Base-by-base conservation (phyloP, 2,888 invertebrate genomes). In the Panzeria rudis region DNA sequence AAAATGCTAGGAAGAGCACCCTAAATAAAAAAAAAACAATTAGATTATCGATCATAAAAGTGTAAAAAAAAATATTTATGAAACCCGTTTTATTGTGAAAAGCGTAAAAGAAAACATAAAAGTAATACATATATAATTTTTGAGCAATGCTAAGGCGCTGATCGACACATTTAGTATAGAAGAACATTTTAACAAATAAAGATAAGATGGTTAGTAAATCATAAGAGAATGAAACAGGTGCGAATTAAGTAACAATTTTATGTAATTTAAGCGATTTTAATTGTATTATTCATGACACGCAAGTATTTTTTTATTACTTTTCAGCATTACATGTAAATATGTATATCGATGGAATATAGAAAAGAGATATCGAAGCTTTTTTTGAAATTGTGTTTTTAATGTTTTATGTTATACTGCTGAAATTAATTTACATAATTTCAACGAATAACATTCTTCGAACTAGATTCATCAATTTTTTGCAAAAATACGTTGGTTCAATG, bases 11-110 rank as follows among this genome's bases (percentile, higher is more conserved):
- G 13, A 54, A 20, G 17, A 17, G 32, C 8, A 41, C 13, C 13
- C 17, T n/a, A 41, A 35, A 54, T 23, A 66, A 56, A 56, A 50
- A 66, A 47, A 50, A 50, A 61, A 47, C 17, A 62, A 76, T 52
- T 25, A n/a, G 2, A 25, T 54, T 25, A 52, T 61, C 61, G 44
- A 52, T 38, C 59, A 56, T 80, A 77, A 84, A 81, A 77, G 15
- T 77, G 61, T 77, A 44, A 11, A 15, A 15, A 15, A 23, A 71
- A 38, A 20, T 35, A 72, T 72, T 81, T 81, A 73, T 73, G 72
- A 61, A 68, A 52, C 41, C 5, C 0, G 5, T 23, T 50, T 25
- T 56, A 44, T 44, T 13, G 1, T n/a, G 11, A 38, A 35, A 35
- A 35, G 9, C 8, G 11, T 20, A 15, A 54, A 41, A 62, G 17